phyloP scores from a whole-genome alignment of 2,113 vertebrate species.

The Polypterus senegalus region DNA sequence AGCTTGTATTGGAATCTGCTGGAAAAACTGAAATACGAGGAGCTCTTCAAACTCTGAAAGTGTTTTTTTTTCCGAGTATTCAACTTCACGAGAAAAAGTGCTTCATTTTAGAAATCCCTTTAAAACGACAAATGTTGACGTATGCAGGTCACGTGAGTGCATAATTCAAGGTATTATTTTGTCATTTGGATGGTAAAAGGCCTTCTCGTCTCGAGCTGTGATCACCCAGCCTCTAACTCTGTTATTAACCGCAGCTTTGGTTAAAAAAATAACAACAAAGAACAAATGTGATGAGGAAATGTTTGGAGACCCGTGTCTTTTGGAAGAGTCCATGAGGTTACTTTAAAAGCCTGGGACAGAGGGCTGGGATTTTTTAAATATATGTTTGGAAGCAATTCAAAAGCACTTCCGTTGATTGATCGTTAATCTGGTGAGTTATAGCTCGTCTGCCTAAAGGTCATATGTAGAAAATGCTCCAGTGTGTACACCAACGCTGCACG shows the following conservation, averaged over 20 bases:
- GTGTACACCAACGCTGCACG: slow-evolving; percentile 24
- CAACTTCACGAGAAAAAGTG: neutral
- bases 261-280: slow-evolving; percentile 5
- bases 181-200: slow-evolving; percentile 24
- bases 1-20: neutral
- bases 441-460: slow-evolving; percentile 61
- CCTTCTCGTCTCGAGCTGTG: slow-evolving; percentile 18
- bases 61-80: neutral
- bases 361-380: slow-evolving; percentile 28
- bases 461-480: slow-evolving; percentile 47
- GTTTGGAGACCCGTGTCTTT: slow-evolving; percentile 16
- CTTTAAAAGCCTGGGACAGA: slow-evolving; percentile 23
- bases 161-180: slow-evolving; percentile 34
- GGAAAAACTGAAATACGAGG: neutral
- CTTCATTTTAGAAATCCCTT: slow-evolving; percentile 20
- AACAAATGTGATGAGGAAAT: slow-evolving; percentile 19
- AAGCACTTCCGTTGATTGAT: slow-evolving; percentile 51
- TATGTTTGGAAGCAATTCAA: slow-evolving; percentile 39
- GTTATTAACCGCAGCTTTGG: slow-evolving; percentile 17
- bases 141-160: slow-evolving; percentile 34
- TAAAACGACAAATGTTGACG: slow-evolving; percentile 35
- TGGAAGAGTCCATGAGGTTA: slow-evolving; percentile 14
- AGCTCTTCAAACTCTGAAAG: neutral
- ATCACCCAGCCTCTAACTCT: slow-evolving; percentile 27
- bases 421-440: slow-evolving; percentile 69